Percentiles rank a stretch among this genome's conserved stretches.
These are phyloP conservation scores for Perca flavescens DNA, from an alignment of 2,113 vertebrate genomes.

Conservation along the genomic window DNA sequence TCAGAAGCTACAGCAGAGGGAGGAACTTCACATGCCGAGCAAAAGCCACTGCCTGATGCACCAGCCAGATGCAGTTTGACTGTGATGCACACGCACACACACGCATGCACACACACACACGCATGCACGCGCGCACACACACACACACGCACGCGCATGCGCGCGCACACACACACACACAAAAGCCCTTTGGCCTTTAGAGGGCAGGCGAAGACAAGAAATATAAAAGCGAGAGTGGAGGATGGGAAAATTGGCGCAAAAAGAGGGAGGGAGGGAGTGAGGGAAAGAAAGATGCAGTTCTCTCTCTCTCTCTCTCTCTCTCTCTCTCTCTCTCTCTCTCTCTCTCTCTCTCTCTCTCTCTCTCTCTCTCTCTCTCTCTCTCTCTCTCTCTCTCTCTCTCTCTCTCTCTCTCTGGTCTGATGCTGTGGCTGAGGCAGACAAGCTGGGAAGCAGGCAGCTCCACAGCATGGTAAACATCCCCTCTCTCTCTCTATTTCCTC, in stretches of 20 bases:
- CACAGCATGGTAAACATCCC: constrained; percentile 78
- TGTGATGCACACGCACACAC: constrained; percentile 48
- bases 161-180: constrained; percentile 38
- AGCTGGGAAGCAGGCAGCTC: constrained; percentile 77
- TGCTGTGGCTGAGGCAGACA: constrained; percentile 76
- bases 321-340: constrained; percentile 30
- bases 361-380: background rate
- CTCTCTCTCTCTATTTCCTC: constrained; percentile 25
- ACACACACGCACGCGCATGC: constrained; percentile 16
- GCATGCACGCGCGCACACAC: too few relatives aligned
- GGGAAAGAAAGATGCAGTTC: constrained; percentile 72
- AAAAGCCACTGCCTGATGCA: constrained; percentile 69
- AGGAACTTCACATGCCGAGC: constrained; percentile 68
- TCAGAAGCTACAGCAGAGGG: constrained; percentile 56
- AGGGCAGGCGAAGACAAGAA: constrained; percentile 98
- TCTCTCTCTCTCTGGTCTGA: constrained; percentile 51
- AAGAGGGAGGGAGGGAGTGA: constrained; percentile 58
- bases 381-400: background rate
- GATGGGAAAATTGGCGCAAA: constrained; percentile 73
- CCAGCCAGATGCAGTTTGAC: constrained; percentile 66
- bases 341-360: constrained; percentile 10
- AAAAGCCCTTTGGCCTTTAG: constrained; percentile 92
- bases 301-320: constrained; percentile 56
- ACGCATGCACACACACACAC: constrained; percentile 52
- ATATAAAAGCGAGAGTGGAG: constrained; percentile 82